Percentiles rank a stretch among this genome's conserved stretches.
These are phyloP conservation scores for Idaea dimidiata DNA, from an alignment of 2,888 invertebrate species.

Conservation along the genomic window DNA sequence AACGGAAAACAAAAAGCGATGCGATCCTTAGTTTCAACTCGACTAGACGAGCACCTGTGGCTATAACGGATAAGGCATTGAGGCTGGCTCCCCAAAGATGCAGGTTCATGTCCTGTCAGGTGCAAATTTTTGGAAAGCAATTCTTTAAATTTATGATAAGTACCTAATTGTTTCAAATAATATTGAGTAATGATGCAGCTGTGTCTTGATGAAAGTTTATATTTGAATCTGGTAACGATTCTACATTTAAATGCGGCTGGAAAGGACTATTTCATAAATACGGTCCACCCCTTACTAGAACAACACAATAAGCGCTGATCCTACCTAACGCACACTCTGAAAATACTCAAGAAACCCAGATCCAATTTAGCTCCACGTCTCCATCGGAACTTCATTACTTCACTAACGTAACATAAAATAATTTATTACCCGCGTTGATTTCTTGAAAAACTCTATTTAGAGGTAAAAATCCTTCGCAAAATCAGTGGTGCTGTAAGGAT, in stretches of 20 bases:
- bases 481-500: slow-evolving; percentile 74
- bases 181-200: too few relatives aligned
- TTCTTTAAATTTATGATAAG: too few relatives aligned
- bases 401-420: slow-evolving; percentile 46
- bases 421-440: slow-evolving; percentile 64
- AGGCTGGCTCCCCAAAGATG: too few relatives aligned
- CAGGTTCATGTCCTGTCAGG: too few relatives aligned
- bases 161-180: too few relatives aligned
- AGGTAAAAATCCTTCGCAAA: slow-evolving; percentile 61
- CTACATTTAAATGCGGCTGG: neutral
- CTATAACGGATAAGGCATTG: too few relatives aligned
- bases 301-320: slow-evolving; percentile 18
- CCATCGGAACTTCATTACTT: slow-evolving; percentile 42
- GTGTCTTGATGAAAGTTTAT: too few relatives aligned
- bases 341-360: slow-evolving; percentile 29
- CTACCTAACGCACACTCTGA: slow-evolving; percentile 24
- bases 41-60: too few relatives aligned
- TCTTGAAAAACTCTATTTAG: slow-evolving; percentile 60
- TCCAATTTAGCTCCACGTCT: slow-evolving; percentile 30
- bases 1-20: too few relatives aligned
- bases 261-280: neutral
- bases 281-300: neutral
- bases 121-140: too few relatives aligned
- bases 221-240: too few relatives aligned
- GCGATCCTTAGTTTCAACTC: too few relatives aligned